Evolutionary conservation across 2,888 invertebrate genomes (phyloP), one percentile per base, ranked within the genome.

Genomic region (Rhamnusium bicolor): DNA sequence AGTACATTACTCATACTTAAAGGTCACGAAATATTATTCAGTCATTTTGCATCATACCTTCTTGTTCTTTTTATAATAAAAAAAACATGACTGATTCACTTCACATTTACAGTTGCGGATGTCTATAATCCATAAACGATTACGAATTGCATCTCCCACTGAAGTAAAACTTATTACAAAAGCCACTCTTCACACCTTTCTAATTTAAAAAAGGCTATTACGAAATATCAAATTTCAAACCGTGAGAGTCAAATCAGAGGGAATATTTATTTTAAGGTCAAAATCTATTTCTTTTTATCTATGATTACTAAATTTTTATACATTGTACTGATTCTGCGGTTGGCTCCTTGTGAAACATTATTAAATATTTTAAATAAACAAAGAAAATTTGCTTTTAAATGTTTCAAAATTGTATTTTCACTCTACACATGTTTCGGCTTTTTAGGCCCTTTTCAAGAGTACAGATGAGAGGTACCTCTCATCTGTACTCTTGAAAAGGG

Each of bases 1-100:
- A 40, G 51, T 19, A 32, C 18, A 46, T 56, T 67, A 67, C 21
- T 67, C 56, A 54, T 56, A 21, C 56, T 46, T 8, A 32, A 66
- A 67, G 51, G 54, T 67, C 67, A 56, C 40, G 51, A 53, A 29
- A 18, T 32, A 12, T 2, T 24, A 19, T 14, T n/a, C 12, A 40
- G 12, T 66, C 40, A 7, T 51, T 12, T 18, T 18, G 51, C 19
- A 51, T 32, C 32, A 32, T 40, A 40, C n/a, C 40, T 40, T n/a
- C 61, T 19, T 14, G n/a, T 40, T 61, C 8, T 24, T 21, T 19
- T 53, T 65, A 12, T 53, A 40, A 32, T 53, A 19, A 65, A 51
- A n/a, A 46, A 24, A 46, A 53, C 58, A 29, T 32, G 3, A 29
- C 65, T 53, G 65, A 65, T 29, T 53, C 24, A 29, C 65, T 32